Conservation (phyloP, 2,797 vertebrate species). For the Microtus obscurus region DNA sequence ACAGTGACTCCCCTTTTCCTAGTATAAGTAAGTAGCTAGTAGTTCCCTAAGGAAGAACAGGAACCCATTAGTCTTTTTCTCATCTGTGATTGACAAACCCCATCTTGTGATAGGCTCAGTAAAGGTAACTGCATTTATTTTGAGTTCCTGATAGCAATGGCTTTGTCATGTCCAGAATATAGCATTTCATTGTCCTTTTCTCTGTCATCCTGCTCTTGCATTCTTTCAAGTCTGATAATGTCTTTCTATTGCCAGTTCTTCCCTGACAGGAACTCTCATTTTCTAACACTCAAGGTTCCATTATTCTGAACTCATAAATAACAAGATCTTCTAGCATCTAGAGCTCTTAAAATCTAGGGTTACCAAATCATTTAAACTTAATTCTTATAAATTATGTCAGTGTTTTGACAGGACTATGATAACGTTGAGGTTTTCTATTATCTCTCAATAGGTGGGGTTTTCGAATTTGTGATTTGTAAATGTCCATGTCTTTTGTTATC, state of each 20-base stretch:
- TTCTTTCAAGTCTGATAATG: background rate
- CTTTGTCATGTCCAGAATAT: background rate
- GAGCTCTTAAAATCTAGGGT: background rate
- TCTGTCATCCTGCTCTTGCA: background rate
- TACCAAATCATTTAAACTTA: conserved; percentile 30
- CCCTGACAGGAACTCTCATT: background rate
- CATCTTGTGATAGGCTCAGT: background rate
- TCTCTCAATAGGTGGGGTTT: conserved; percentile 3
- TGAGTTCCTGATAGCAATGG: background rate
- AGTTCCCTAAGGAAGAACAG: background rate
- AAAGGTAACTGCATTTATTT: background rate
- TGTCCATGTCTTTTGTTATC: conserved; percentile 27
- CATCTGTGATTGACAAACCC: background rate
- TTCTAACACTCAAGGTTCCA: background rate
- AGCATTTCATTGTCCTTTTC: background rate
- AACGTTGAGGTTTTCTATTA: conserved; percentile 34
- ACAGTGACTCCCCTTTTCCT: background rate
- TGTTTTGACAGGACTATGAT: conserved; percentile 43
- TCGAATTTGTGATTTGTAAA: conserved; percentile 51
- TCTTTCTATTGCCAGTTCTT: conserved; percentile 37
- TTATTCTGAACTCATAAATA: conserved; percentile 38
- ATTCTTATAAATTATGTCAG: conserved; percentile 49
- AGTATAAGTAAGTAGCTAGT: background rate
- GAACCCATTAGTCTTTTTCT: background rate
- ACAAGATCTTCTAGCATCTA: conserved; percentile 3